Evolutionary conservation across 1,140 invertebrate species (phyloP), one percentile per base, ranked within the genome.

Genomic region (Magallana ariakensis): DNA sequence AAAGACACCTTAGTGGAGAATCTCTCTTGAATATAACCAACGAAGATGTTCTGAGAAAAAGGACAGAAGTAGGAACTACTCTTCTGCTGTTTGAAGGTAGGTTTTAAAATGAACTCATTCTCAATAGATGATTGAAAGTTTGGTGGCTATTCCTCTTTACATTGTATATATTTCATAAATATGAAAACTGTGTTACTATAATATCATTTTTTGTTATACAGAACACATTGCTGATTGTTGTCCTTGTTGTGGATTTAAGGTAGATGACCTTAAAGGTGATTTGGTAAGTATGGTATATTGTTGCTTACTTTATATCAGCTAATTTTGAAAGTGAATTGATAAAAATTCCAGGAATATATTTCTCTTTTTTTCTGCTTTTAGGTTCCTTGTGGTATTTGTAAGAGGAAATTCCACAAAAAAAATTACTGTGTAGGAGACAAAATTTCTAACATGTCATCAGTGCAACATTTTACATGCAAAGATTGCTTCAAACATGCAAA

Each of bases 361-460:
- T 70, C 11, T 26, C 11, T 8, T 70, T 70, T n/a, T 70, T 26
- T 22, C 10, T 70, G n/a, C n/a, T 22, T 70, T 22, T 11, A 70
- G 62, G 62, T 70, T 70, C 19, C 62, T 70, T 70, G 62, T 70
- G 19, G 19, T 70, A 22, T 70, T 19, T 66, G 62, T 66, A 66
- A 10, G 62, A 66, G 62, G 62, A 70, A 70, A 70, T 70, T 70
- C 62, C 62, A 70, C 62, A 33, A 70, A 26, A 70, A 70, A 26
- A 70, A 70, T 22, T 70, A 70, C 26, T 70, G 62, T 70, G 62
- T 70, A 1, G 62, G 62, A 19, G 62, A 70, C 19, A 22, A 19
- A 33, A 33, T 70, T 70, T 7, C 62, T 22, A 70, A 26, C 19
- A 22, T 26, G 62, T 70, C 62, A 19, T 70, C 62, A 22, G 62